Evolutionary conservation across 2,888 invertebrate genomes (phyloP).

Genomic region (Leucophora obtusa): DNA sequence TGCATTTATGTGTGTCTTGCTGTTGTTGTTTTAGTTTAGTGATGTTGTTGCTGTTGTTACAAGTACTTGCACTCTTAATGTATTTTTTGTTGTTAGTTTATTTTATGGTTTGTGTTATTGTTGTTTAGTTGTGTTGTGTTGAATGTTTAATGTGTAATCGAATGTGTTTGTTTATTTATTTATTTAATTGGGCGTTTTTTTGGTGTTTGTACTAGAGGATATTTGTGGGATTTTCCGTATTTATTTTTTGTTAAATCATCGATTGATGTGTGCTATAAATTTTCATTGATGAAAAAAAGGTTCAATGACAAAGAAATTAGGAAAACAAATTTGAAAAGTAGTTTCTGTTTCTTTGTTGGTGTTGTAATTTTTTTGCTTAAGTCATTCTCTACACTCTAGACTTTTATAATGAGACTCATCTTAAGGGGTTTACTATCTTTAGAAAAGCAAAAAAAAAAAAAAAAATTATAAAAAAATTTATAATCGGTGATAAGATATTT

Average conservation of each 20-base stretch:
- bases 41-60: conserved; percentile 29
- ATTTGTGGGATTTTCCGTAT: conserved; percentile 58
- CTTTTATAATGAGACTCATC: conserved; percentile 34
- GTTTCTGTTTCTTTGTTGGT: not conserved
- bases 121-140: conserved; percentile 40
- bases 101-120: conserved; percentile 50
- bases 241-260: conserved; percentile 59
- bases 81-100: conserved; percentile 35
- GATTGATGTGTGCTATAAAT: conserved; percentile 60
- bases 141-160: conserved; percentile 60
- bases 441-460: too few relatives aligned
- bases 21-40: too few relatives aligned
- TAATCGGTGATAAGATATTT: too few relatives aligned
- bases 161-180: conserved; percentile 64
- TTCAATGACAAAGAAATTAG: conserved; percentile 52
- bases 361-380: conserved; percentile 5
- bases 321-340: conserved; percentile 33
- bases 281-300: conserved; percentile 55
- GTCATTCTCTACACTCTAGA: conserved; percentile 16
- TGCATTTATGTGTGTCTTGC: conserved; percentile 2
- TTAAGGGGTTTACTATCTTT: too few relatives aligned
- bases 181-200: conserved; percentile 60
- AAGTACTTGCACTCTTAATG: conserved; percentile 63
- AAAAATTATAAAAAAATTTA: too few relatives aligned
- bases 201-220: conserved; percentile 38